These are phyloP conservation scores for Alca torda DNA, from an alignment of 2,797 vertebrate genomes.

Conservation along the genomic window DNA sequence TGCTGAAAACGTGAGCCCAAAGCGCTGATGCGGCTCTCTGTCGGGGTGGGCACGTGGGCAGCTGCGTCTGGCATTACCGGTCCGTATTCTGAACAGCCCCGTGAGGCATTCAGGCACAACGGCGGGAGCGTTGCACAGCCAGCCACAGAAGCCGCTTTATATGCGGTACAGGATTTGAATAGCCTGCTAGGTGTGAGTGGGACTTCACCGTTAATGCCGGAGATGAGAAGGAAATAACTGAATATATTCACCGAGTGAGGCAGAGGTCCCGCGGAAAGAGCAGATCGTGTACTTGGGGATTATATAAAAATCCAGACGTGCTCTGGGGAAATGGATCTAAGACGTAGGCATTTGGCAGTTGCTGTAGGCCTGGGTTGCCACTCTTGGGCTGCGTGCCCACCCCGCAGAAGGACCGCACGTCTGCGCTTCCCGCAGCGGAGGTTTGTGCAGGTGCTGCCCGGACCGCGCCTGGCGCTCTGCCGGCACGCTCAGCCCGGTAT, in stretches of 20 bases:
- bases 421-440: neutral
- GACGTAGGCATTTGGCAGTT: neutral
- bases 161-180: neutral
- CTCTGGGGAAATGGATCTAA: neutral
- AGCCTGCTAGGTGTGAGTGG: neutral
- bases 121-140: neutral
- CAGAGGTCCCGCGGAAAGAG: constrained; percentile 16
- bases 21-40: neutral
- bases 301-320: neutral
- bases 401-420: neutral
- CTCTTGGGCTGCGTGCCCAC: neutral
- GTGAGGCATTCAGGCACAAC: neutral
- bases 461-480: neutral
- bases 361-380: neutral
- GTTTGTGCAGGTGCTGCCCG: neutral
- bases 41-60: neutral
- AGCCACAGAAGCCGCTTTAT: neutral
- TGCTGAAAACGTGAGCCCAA: neutral
- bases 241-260: neutral
- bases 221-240: constrained; percentile 17
- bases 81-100: neutral
- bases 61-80: neutral
- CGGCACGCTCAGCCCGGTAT: neutral
- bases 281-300: neutral
- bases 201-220: neutral